Evolutionary conservation across 2,888 invertebrate species (phyloP), one percentile per base, ranked within the genome.

Genomic region (Lasioglossum marginatum): DNA sequence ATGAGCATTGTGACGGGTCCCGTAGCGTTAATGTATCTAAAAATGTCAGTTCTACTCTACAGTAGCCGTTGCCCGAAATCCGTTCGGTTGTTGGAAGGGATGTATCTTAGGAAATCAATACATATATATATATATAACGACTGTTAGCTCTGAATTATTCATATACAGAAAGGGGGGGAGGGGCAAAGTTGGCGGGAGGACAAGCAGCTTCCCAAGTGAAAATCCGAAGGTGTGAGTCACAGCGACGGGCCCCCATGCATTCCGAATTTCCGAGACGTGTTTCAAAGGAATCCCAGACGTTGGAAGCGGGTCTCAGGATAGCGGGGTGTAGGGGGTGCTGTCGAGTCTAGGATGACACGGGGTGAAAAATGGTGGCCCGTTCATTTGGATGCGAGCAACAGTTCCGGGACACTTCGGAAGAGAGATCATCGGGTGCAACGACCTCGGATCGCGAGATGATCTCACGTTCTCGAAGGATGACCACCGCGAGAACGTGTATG

Each of bases 161-260:
- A 87, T 86, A 70, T n/a, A 43, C 40, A 27, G n/a, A 43, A 6
- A 14, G 43, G 1, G 23, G 2, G 23, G 31, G 14, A 48, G 37
- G 43, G 52, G 43, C 14, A 68, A 34, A 27, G 74, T 27, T 68
- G 74, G 43, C 71, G n/a, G 27, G 31, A n/a, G 5, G 57, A 43
- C 70, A 75, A 70, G 70, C 80, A 70, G 66, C 80, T 82, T 79
- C 81, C 81, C 80, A 82, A 85, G 87, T 88, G 88, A 86, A 88
- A 88, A 86, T 88, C 88, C 85, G 48, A 48, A 68, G 82, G 82
- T 81, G 82, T 88, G 88, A 88, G 71, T 88, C 88, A 88, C 70
- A 10, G 34, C 27, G 78, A 37, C 23, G 68, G 23, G 23, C 37
- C 43, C 57, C 43, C 73, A 48, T 82, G 88, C 83, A 86, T 87